Conservation (phyloP, 2,888 invertebrate species). For the Spialia ferax region DNA sequence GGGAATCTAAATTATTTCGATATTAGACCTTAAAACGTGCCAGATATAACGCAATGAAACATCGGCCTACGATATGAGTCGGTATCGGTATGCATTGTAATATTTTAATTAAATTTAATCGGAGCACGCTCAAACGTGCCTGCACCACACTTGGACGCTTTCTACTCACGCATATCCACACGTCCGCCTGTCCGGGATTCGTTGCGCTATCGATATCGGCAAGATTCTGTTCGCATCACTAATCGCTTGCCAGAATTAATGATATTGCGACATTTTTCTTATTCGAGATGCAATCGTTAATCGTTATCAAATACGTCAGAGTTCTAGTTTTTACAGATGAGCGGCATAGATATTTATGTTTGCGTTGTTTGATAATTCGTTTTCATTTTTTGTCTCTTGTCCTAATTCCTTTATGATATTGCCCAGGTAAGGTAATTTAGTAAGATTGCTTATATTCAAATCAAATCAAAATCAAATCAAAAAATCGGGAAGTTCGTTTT, state of each 20-base stretch:
- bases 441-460: too few species aligned
- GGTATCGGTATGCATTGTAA: constrained; percentile 8
- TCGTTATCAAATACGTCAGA: not conserved
- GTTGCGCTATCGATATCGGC: constrained; percentile 21
- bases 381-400: not conserved
- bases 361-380: not conserved
- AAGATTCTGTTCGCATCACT: constrained; percentile 19
- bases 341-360: too few species aligned
- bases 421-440: too few species aligned
- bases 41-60: not conserved
- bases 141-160: constrained; percentile 17
- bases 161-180: constrained; percentile 28
- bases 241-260: constrained; percentile 27
- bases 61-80: not conserved
- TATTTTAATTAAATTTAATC: constrained; percentile 30
- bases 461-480: too few species aligned
- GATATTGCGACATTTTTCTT: constrained; percentile 11
- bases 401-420: too few species aligned
- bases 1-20: too few species aligned
- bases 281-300: not conserved
- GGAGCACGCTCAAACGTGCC: constrained; percentile 26
- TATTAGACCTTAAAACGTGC: not conserved
- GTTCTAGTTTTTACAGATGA: not conserved
- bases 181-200: constrained; percentile 5
- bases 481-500: too few species aligned